Conservation (phyloP, 2,113 vertebrate species). For the Rissa tridactyla region DNA sequence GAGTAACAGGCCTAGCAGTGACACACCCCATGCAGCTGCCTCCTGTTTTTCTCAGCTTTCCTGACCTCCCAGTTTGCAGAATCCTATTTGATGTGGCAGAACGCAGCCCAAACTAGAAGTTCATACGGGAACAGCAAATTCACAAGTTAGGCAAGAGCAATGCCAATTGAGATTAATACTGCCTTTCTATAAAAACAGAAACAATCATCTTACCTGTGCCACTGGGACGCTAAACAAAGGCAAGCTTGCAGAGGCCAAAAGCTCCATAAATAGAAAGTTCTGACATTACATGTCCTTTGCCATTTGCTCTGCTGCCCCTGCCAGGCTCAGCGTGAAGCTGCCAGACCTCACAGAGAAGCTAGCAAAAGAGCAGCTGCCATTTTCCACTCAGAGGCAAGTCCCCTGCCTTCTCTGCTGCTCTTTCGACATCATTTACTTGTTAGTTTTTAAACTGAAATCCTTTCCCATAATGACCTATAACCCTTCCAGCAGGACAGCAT, state of each 20-base stretch:
- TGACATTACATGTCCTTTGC: background rate
- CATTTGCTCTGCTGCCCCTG: constrained; percentile 8
- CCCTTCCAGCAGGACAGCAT: background rate
- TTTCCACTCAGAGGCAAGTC: constrained; percentile 7
- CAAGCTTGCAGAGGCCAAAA: background rate
- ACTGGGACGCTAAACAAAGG: background rate
- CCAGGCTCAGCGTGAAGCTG: background rate
- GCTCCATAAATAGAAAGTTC: background rate
- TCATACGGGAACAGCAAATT: background rate
- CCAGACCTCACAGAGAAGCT: background rate
- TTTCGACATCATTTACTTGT: background rate
- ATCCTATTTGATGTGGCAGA: background rate
- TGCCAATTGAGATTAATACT: background rate
- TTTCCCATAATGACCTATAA: background rate
- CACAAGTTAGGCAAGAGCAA: background rate
- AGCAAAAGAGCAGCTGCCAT: constrained; percentile 29
- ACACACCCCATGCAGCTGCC: background rate
- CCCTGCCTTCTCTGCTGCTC: background rate
- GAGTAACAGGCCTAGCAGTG: background rate
- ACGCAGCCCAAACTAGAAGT: background rate
- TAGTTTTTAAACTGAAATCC: constrained; percentile 8
- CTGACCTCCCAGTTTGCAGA: background rate
- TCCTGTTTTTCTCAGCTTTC: constrained; percentile 18
- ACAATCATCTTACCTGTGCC: background rate
- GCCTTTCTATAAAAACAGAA: background rate